A percentile compares a stretch with the other conserved stretches of the same genome.
These are phyloP conservation scores for Rhinoptilus africanus DNA, from an alignment of 2,113 vertebrate genomes.

Conservation along the genomic window DNA sequence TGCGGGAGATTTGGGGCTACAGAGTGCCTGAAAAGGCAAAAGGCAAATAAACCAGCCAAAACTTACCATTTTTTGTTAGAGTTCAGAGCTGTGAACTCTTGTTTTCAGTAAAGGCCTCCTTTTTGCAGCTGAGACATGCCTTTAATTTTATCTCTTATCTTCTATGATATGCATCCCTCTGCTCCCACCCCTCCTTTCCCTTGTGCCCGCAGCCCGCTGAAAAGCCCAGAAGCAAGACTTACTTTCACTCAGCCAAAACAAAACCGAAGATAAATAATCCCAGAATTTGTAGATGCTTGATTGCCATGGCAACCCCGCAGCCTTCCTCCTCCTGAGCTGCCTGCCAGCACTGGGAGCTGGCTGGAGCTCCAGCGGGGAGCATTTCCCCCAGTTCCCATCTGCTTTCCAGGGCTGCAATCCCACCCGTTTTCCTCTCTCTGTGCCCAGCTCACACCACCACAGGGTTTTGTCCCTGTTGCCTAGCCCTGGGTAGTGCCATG, in stretches of 20 bases:
- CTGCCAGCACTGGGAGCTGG: background rate
- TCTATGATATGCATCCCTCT: background rate
- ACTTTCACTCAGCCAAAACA: background rate
- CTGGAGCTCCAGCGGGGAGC: background rate
- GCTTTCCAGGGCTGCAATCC: background rate
- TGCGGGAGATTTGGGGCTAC: background rate
- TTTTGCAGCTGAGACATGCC: background rate
- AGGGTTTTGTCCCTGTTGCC: background rate
- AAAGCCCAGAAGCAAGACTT: background rate
- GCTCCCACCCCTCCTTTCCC: rapidly evolving
- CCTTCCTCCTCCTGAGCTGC: background rate
- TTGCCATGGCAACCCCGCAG: constrained; percentile 30
- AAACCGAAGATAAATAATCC: background rate
- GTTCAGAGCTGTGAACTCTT: background rate
- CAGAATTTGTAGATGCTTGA: background rate
- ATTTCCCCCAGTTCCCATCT: background rate
- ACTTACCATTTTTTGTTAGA: background rate
- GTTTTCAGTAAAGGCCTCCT: background rate
- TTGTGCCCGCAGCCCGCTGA: background rate
- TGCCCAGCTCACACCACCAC: rapidly evolving
- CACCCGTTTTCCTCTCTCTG: rapidly evolving
- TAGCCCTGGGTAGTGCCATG: background rate
- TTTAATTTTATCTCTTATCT: background rate
- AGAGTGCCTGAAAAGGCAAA: background rate
- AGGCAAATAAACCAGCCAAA: rapidly evolving